These are phyloP conservation scores for Platycercus adscitus DNA, from an alignment of 2,113 vertebrate genomes.

Conservation along the genomic window DNA sequence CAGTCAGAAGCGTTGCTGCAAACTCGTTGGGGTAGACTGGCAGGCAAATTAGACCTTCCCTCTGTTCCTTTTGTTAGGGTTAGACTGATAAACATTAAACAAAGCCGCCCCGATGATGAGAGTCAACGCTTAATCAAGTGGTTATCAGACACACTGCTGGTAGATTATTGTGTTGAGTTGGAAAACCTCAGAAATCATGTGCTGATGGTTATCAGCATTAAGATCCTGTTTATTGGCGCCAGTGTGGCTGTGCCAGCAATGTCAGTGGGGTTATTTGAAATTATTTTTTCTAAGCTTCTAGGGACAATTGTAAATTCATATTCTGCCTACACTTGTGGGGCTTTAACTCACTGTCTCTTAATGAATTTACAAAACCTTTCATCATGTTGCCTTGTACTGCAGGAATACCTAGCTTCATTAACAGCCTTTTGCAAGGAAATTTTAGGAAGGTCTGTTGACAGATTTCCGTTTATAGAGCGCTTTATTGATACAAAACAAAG, in stretches of 20 bases:
- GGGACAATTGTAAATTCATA: background rate
- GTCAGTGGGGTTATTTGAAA: background rate
- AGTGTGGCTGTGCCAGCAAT: background rate
- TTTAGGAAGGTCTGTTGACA: background rate
- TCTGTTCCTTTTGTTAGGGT: background rate
- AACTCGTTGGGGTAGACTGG: background rate
- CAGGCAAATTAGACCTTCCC: accelerated
- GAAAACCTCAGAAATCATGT: background rate
- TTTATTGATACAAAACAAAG: background rate
- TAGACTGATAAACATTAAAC: too few species aligned
- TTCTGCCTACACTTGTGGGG: background rate
- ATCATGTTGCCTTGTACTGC: background rate
- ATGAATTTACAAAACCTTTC: background rate
- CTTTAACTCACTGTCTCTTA: background rate
- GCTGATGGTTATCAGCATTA: background rate
- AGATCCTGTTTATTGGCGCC: background rate
- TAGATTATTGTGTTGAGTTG: background rate
- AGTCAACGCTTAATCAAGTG: background rate
- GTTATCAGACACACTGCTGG: accelerated
- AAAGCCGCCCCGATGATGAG: background rate
- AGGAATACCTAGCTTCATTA: background rate
- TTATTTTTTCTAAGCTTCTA: background rate
- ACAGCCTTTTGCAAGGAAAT: background rate
- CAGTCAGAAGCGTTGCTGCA: background rate
- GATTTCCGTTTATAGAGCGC: background rate